These are phyloP conservation scores for Lagria hirta DNA, from an alignment of 2,888 invertebrate species.

Conservation along the genomic window DNA sequence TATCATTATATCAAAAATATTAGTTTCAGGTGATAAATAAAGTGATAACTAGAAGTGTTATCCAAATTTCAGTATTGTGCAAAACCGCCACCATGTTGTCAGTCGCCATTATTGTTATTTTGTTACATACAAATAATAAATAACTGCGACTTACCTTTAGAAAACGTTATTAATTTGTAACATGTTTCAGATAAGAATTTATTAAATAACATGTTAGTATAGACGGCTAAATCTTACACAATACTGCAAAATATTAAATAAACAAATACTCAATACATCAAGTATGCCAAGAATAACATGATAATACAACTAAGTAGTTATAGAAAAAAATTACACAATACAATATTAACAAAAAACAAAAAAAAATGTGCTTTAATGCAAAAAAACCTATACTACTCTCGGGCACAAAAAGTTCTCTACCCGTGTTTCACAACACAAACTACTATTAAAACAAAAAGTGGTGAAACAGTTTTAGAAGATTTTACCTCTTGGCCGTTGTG, in stretches of 20 bases:
- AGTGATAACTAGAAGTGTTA: too few relatives aligned
- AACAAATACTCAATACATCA: slow-evolving; percentile 32
- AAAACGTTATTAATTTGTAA: too few relatives aligned
- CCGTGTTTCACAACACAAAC: slow-evolving; percentile 30
- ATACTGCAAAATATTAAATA: slow-evolving; percentile 24
- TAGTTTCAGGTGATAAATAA: too few relatives aligned
- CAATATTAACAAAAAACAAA: slow-evolving; percentile 16
- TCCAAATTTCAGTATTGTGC: slow-evolving; percentile 25
- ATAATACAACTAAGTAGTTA: slow-evolving; percentile 28
- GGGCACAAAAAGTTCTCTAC: slow-evolving; percentile 31
- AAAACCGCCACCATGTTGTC: slow-evolving; percentile 14
- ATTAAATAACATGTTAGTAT: slow-evolving; percentile 15
- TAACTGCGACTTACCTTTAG: slow-evolving; percentile 16
- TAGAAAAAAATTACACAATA: slow-evolving; percentile 27
- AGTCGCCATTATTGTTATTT: not conserved
- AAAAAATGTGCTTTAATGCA: slow-evolving; percentile 19
- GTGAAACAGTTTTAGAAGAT: slow-evolving; percentile 30
- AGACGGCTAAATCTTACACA: slow-evolving; percentile 23
- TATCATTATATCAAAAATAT: too few relatives aligned
- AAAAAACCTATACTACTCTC: slow-evolving; percentile 27
- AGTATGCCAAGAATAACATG: slow-evolving; percentile 33
- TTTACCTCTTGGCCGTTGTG: slow-evolving; percentile 71
- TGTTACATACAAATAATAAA: too few relatives aligned
- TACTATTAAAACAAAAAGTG: slow-evolving; percentile 23
- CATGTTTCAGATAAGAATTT: slow-evolving; percentile 7